Percentiles rank a stretch among this genome's conserved stretches.
Conservation (phyloP, 2,797 vertebrate genomes). For the Falco novaeseelandiae region DNA sequence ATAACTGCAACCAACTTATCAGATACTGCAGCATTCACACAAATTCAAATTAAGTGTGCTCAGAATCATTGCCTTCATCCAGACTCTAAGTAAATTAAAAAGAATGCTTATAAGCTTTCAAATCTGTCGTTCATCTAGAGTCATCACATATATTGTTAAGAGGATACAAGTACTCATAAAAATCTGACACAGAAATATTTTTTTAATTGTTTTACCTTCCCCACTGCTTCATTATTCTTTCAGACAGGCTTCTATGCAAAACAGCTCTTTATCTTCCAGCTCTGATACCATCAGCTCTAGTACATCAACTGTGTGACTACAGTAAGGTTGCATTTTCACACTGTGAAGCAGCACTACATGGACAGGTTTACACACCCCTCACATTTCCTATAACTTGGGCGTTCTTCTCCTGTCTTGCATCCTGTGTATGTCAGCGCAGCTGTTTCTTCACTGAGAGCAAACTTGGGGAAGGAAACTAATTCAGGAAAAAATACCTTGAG, state of each 20-base stretch:
- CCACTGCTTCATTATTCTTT: neutral
- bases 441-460: neutral
- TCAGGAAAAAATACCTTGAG: neutral
- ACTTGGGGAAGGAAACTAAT: neutral
- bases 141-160: neutral
- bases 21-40: neutral
- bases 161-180: neutral
- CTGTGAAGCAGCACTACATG: neutral
- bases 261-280: neutral
- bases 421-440: neutral
- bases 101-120: neutral
- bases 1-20: neutral
- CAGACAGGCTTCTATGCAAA: neutral
- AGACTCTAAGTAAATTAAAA: slow-evolving; percentile 10
- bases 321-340: neutral
- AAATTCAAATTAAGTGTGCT: slow-evolving; percentile 11
- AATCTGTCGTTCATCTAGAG: neutral
- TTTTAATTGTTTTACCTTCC: neutral
- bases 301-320: neutral
- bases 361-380: neutral
- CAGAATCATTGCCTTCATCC: neutral
- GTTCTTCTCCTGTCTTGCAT: neutral
- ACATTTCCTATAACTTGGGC: neutral
- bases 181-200: neutral
- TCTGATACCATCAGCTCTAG: neutral